Base-by-base conservation (phyloP, 1,140 invertebrate species). In the Phocides pigmalion region DNA sequence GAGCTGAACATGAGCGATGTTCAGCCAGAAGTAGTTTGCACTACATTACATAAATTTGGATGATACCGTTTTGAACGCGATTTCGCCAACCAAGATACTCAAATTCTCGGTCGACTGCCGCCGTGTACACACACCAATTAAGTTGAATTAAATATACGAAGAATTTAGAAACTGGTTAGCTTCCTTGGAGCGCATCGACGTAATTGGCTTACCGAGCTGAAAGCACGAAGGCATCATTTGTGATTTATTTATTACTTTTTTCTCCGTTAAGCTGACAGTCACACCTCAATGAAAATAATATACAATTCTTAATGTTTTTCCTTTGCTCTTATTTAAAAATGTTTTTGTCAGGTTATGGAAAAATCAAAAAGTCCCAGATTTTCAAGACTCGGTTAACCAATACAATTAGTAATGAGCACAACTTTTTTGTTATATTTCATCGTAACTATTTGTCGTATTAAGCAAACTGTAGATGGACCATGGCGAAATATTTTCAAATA, bases 81-180 rank as follows among this genome's bases (percentile, higher is more conserved):
- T 85, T 81, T 81, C 77, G 76, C 82, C 70, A 85, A 83, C 82
- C 78, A 81, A 82, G 82, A 79, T 71, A 79, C 77, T 80, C 72
- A 77, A 73, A 82, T 81, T 85, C 81, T 85, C 79, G 82, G 81
- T 85, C 81, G 79, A 80, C 79, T 85, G 72, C 81, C 72, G 68
- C 72, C 73, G 72, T 77, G 72, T 82, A 84, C 74, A 87, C 83
- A 86, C 76, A 87, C 82, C 83, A 89, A 91, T 91, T 89, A 89
- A 87, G 82, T 74, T 88, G 76, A 88, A 90, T 90, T 87, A 88
- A 90, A 89, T 87, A 84, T 87, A 89, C 86, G 79, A 87, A 89
- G 87, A 91, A 91, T 89, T 89, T 91, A 91, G 89, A 89, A 91
- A 91, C 82, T 89, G 82, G 78, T 86, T 86, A 86, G 80, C 87